These are phyloP conservation scores for Alcis repandata DNA, from an alignment of 2,888 invertebrate genomes.

Conservation along the genomic window DNA sequence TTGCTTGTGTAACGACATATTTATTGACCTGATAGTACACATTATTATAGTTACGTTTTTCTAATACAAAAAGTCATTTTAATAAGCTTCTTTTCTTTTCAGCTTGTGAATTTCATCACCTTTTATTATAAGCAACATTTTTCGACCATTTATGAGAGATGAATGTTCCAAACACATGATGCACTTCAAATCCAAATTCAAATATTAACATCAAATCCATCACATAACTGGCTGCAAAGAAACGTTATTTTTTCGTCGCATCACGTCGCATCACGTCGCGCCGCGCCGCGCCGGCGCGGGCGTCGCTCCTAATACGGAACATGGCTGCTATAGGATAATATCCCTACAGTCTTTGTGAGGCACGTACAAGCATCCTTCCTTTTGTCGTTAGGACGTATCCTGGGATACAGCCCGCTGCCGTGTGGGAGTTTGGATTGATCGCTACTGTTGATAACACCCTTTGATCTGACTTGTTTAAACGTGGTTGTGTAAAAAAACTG, in stretches of 20 bases:
- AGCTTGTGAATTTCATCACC: too few species aligned
- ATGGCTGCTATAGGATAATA: constrained; percentile 71
- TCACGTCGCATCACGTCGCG: constrained; percentile 54
- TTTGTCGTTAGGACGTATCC: constrained; percentile 64
- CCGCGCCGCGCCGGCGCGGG: constrained; percentile 59
- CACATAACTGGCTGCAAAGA: neutral
- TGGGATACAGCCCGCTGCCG: constrained; percentile 37
- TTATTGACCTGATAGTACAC: too few species aligned
- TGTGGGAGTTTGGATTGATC: constrained; percentile 27
- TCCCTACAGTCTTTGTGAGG: constrained; percentile 74
- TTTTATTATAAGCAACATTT: too few species aligned
- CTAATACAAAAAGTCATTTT: too few species aligned
- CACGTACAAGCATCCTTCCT: constrained; percentile 82
- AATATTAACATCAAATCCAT: neutral
- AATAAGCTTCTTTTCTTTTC: too few species aligned
- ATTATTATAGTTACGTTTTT: too few species aligned
- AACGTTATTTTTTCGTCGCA: constrained; percentile 47
- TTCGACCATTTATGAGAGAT: too few species aligned
- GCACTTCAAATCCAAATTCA: neutral
- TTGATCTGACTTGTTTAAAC: constrained; percentile 9
- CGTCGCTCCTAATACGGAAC: constrained; percentile 70
- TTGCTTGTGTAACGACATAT: too few species aligned
- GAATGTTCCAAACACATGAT: neutral
- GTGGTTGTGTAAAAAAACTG: neutral
- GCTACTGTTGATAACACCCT: constrained; percentile 24